These are phyloP conservation scores for Prionchulus punctatus DNA, from an alignment of 2,888 invertebrate species.

Conservation along the genomic window DNA sequence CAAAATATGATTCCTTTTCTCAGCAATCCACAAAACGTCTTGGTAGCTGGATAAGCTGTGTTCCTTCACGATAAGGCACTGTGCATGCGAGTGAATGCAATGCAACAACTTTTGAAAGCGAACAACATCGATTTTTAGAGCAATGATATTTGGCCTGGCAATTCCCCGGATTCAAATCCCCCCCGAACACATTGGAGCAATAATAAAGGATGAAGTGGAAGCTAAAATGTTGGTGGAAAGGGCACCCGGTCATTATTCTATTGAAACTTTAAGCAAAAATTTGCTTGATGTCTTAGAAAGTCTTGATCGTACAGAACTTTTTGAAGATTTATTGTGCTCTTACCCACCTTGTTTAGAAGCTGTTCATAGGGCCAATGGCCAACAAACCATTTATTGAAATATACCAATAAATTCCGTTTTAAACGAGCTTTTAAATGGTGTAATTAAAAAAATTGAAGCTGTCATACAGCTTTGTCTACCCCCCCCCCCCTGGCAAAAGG, in stretches of 20 bases:
- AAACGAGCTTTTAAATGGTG: too few relatives aligned
- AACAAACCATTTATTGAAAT: too few relatives aligned
- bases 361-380: not conserved
- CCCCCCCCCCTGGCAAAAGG: too few relatives aligned
- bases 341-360: not conserved
- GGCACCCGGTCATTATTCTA: not conserved
- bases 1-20: not conserved
- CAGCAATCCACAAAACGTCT: not conserved
- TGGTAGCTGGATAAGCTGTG: not conserved
- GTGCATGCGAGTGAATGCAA: not conserved
- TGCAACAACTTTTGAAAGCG: not conserved
- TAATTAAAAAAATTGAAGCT: too few relatives aligned
- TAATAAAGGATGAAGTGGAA: conserved; percentile 2
- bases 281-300: not conserved
- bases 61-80: conserved; percentile 3
- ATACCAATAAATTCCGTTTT: too few relatives aligned
- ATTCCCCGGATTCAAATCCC: not conserved
- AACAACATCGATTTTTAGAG: not conserved
- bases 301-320: not conserved
- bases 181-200: conserved; percentile 4
- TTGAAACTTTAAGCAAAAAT: not conserved
- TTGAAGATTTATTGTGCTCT: not conserved
- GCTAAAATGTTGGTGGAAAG: not conserved
- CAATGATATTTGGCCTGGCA: conserved; percentile 3
- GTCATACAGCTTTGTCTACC: too few relatives aligned